Conservation (phyloP, 1,140 invertebrate genomes). For the Whitmania pigra region DNA sequence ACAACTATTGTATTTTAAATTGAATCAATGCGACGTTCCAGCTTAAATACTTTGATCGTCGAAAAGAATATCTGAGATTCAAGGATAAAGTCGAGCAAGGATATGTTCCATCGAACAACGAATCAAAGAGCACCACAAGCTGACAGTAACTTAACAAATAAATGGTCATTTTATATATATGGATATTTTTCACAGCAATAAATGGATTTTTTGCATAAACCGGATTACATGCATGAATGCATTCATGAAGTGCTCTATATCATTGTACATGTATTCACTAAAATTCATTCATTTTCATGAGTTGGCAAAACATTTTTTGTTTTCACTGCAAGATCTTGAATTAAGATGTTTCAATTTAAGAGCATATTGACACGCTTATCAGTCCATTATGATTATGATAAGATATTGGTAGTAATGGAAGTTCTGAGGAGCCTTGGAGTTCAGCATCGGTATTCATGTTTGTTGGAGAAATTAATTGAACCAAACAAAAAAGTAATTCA, state of each 20-base stretch:
- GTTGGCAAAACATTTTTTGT: neutral
- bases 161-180: no score
- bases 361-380: neutral
- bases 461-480: neutral
- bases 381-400: no score
- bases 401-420: no score
- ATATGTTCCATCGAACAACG: constrained; percentile 54
- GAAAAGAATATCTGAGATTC: constrained; percentile 70
- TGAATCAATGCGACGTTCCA: constrained; percentile 32
- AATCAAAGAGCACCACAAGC: constrained; percentile 15
- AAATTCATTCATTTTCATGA: neutral
- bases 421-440: no score
- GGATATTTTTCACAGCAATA: no score
- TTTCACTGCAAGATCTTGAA: neutral
- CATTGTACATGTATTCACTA: neutral
- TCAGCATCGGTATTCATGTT: no score
- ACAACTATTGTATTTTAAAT: no score
- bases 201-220: neutral
- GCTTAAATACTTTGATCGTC: constrained; percentile 85
- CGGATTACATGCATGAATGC: neutral
- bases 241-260: neutral
- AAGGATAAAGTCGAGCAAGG: constrained; percentile 72
- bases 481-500: neutral
- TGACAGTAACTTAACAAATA: no score
- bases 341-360: no score